phyloP scores from a whole-genome alignment of 2,113 vertebrate species.

The Neodon shergylaensis region DNA sequence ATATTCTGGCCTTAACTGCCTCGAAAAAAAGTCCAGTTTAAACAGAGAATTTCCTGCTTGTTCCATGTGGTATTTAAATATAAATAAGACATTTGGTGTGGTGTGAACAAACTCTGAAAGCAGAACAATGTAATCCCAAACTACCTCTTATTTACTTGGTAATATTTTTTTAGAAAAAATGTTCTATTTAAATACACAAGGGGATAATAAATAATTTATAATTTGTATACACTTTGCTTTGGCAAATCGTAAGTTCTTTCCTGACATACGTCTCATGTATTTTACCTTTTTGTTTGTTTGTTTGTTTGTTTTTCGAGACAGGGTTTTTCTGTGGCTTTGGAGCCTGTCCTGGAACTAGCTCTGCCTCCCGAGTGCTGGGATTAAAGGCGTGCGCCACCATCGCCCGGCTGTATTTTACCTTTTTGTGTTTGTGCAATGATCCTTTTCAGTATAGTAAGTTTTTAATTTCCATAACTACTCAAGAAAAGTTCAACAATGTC shows the following conservation, averaged over 20 bases:
- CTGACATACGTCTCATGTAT: not conserved
- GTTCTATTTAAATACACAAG: slow-evolving; percentile 48
- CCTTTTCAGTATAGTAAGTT: not conserved
- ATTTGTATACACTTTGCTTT: slow-evolving; percentile 23
- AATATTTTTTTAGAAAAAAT: slow-evolving; percentile 47
- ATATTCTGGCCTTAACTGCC: slow-evolving; percentile 66
- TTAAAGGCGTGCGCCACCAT: no score
- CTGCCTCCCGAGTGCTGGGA: no score
- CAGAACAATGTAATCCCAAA: slow-evolving; percentile 56
- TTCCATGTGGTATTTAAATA: slow-evolving; percentile 70
- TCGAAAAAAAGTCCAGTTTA: slow-evolving; percentile 70
- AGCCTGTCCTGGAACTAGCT: no score
- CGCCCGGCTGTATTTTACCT: not conserved
- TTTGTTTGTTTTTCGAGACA: no score
- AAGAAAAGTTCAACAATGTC: not conserved
- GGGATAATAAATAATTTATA: slow-evolving; percentile 15
- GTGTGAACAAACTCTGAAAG: slow-evolving; percentile 52
- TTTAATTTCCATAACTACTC: not conserved
- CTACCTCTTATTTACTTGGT: slow-evolving; percentile 32
- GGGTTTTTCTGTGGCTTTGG: no score
- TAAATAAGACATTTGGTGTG: slow-evolving; percentile 72
- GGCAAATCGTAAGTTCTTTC: not conserved
- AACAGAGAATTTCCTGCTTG: slow-evolving; percentile 67
- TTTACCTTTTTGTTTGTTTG: slow-evolving; percentile 29
- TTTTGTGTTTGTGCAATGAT: slow-evolving; percentile 19